Conservation (phyloP, 2,888 invertebrate species). For the Eupithecia dodoneata region DNA sequence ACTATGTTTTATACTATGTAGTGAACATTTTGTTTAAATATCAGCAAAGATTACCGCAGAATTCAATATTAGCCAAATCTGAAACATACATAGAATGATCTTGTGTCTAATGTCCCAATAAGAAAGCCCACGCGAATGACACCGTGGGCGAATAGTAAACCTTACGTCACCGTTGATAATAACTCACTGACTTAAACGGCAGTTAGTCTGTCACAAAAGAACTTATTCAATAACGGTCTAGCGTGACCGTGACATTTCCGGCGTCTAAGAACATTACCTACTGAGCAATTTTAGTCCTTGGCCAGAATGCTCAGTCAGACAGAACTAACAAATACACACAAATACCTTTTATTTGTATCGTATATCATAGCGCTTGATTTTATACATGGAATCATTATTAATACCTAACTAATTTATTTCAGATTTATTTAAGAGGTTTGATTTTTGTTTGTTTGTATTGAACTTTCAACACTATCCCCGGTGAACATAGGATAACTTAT, state of each 20-base stretch:
- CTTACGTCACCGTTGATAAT: not conserved
- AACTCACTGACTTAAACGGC: not conserved
- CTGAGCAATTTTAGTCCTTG: not conserved
- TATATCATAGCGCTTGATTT: not conserved
- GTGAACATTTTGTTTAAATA: too few relatives aligned
- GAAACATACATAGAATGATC: not conserved
- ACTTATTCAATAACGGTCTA: conserved; percentile 1
- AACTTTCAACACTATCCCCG: too few relatives aligned
- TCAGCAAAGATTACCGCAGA: too few relatives aligned
- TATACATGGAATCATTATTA: not conserved
- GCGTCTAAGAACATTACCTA: not conserved
- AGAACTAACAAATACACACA: not conserved
- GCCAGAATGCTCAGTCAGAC: not conserved
- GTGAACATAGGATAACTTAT: too few relatives aligned
- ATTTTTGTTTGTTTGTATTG: too few relatives aligned
- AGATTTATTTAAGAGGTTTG: too few relatives aligned
- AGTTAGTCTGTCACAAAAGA: not conserved
- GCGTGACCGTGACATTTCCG: not conserved
- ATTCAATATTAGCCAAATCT: not conserved
- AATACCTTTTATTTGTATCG: not conserved
- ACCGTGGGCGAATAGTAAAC: not conserved
- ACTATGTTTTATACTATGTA: too few relatives aligned
- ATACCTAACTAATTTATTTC: too few relatives aligned
- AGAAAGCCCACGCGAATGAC: not conserved
- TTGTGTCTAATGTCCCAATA: too few relatives aligned